Evolutionary conservation across 2,888 invertebrate genomes (phyloP).

Genomic region (Podabrus alpinus): DNA sequence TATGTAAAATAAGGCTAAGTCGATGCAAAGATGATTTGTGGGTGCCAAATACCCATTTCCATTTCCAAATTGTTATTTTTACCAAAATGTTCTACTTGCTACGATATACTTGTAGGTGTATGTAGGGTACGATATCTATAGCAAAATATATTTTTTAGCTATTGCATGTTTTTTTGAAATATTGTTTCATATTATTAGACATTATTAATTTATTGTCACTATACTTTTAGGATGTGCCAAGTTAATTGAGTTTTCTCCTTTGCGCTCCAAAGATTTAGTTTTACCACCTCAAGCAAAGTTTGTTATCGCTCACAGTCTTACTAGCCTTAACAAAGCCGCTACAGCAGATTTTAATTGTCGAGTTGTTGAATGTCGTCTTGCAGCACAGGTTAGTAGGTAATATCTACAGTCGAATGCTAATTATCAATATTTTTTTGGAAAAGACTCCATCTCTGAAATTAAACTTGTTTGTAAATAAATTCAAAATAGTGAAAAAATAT

Average conservation of each 20-base stretch:
- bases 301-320: conserved; percentile 90
- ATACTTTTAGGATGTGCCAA: conserved; percentile 75
- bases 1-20: background rate
- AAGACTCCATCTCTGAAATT: too few species aligned
- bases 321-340: conserved; percentile 92
- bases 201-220: background rate
- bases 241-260: conserved; percentile 91
- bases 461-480: too few species aligned
- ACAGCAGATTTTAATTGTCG: conserved; percentile 89
- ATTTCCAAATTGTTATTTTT: background rate
- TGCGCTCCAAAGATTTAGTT: conserved; percentile 74
- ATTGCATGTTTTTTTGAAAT: background rate
- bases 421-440: background rate
- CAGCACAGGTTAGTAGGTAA: conserved; percentile 69
- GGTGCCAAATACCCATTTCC: background rate
- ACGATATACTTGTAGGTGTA: background rate
- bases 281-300: conserved; percentile 85
- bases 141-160: background rate
- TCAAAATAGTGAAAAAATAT: too few species aligned
- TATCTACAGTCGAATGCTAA: background rate
- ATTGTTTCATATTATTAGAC: background rate
- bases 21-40: background rate
- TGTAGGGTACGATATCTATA: background rate
- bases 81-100: background rate
- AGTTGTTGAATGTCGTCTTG: conserved; percentile 92